phyloP scores from a whole-genome alignment of 2,113 vertebrate species.

The Perca fluviatilis region DNA sequence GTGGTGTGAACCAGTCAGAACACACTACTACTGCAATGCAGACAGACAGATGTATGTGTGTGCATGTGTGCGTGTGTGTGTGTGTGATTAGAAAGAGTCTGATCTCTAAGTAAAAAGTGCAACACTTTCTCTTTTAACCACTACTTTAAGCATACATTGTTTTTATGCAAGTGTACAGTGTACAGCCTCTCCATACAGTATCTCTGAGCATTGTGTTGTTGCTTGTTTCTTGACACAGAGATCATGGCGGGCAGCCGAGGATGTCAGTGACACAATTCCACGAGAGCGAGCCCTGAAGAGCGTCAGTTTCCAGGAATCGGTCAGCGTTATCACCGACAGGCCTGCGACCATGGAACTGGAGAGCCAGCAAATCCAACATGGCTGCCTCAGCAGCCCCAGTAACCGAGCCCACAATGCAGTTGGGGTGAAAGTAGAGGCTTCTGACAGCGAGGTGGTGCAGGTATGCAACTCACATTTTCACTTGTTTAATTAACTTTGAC shows the following conservation, averaged over 20 bases:
- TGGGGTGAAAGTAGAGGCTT: slow-evolving; percentile 85
- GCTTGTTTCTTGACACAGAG: slow-evolving; percentile 83
- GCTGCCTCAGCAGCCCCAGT: slow-evolving; percentile 80
- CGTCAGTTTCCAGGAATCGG: slow-evolving; percentile 89
- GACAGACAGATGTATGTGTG: slow-evolving; percentile 16
- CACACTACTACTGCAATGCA: slow-evolving; percentile 70
- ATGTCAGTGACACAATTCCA: slow-evolving; percentile 88
- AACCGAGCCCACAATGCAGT: slow-evolving; percentile 84
- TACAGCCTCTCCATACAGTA: not conserved
- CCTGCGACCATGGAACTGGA: slow-evolving; percentile 92
- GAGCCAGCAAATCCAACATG: slow-evolving; percentile 81
- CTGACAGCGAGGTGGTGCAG: slow-evolving; percentile 91
- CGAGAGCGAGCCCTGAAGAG: slow-evolving; percentile 86
- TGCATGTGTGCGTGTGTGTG: not conserved
- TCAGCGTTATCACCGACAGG: slow-evolving; percentile 83
- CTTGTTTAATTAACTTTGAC: not conserved
- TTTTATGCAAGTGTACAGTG: not conserved
- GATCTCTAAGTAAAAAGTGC: not conserved
- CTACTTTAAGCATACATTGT: not conserved
- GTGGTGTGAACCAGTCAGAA: slow-evolving; percentile 29
- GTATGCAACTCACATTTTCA: slow-evolving; percentile 44
- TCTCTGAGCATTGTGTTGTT: slow-evolving; percentile 22
- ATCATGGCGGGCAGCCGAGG: slow-evolving; percentile 86
- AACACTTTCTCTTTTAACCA: not conserved
- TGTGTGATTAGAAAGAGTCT: not conserved